phyloP scores from a whole-genome alignment of 2,797 vertebrate species.

The Falco novaeseelandiae region DNA sequence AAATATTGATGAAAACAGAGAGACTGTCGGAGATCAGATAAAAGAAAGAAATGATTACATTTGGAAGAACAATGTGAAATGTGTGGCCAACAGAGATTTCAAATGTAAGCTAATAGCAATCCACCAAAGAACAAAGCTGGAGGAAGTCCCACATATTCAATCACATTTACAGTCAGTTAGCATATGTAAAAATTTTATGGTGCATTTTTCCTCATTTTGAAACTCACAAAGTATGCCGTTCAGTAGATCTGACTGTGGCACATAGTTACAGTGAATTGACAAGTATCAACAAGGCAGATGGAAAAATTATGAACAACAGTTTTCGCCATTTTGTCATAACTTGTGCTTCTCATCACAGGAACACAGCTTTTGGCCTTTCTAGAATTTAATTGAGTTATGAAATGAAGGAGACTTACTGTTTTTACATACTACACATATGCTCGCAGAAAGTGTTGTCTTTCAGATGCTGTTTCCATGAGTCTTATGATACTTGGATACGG shows the following conservation, averaged over 20 bases:
- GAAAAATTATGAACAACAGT: not conserved
- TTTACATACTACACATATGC: rapidly evolving
- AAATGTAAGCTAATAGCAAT: constrained; percentile 78
- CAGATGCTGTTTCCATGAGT: not conserved
- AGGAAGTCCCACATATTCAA: constrained; percentile 66
- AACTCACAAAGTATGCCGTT: constrained; percentile 49
- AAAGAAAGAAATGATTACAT: constrained; percentile 81
- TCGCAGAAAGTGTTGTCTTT: not conserved
- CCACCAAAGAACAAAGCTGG: constrained; percentile 76
- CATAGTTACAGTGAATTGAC: constrained; percentile 9
- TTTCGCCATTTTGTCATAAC: not conserved
- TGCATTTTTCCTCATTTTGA: constrained; percentile 63
- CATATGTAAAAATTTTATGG: constrained; percentile 73
- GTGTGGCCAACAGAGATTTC: constrained; percentile 78
- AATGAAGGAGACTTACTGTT: not conserved
- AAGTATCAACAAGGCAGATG: not conserved
- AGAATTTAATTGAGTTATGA: not conserved
- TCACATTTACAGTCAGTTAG: constrained; percentile 69
- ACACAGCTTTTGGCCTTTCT: not conserved
- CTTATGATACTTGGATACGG: not conserved
- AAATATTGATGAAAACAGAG: constrained; percentile 83
- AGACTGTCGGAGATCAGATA: constrained; percentile 82
- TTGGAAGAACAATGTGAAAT: constrained; percentile 80
- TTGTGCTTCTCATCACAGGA: not conserved
- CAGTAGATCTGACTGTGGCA: constrained; percentile 59